A percentile compares a stretch with the other conserved stretches of the same genome.
phyloP scores from a whole-genome alignment of 2,113 vertebrate species.

The Setophaga kirtlandii region DNA sequence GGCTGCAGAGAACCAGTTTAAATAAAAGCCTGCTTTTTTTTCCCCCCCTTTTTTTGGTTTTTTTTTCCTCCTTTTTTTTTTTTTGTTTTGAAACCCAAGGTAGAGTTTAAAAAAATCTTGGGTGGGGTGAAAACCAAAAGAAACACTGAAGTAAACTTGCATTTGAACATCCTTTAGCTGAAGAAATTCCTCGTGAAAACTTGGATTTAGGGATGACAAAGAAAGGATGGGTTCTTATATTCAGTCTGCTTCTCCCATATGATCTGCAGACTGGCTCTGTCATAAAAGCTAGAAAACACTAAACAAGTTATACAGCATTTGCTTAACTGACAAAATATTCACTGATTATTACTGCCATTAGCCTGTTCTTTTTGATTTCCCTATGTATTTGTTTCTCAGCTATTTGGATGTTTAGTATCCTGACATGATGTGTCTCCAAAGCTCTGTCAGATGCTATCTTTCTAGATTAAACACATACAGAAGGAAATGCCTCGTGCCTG shows the following conservation, averaged over 20 bases:
- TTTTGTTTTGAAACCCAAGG: constrained; percentile 13
- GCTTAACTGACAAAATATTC: constrained; percentile 68
- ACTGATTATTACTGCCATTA: constrained; percentile 64
- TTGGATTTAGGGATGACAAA: constrained; percentile 60
- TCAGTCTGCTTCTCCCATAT: constrained; percentile 72
- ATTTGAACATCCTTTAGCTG: constrained; percentile 40
- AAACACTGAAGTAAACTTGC: constrained; percentile 22
- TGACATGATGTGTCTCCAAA: constrained; percentile 53
- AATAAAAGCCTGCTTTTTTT: neutral
- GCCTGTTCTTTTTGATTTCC: constrained; percentile 66
- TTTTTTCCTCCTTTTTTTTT: neutral
- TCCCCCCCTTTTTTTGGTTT: no score
- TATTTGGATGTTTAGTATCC: constrained; percentile 44
- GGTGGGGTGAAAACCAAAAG: constrained; percentile 31
- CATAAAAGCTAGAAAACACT: constrained; percentile 64
- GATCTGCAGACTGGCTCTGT: constrained; percentile 70
- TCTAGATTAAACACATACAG: constrained; percentile 37
- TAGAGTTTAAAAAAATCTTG: constrained; percentile 53
- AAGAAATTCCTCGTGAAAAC: constrained; percentile 44
- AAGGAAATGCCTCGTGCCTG: constrained; percentile 5
- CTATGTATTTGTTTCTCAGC: constrained; percentile 63
- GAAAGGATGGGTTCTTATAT: constrained; percentile 62
- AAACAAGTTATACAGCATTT: constrained; percentile 67
- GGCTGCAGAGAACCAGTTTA: constrained; percentile 60
- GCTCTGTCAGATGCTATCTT: constrained; percentile 60